phyloP scores from a whole-genome alignment of 2,797 vertebrate species.

The Gymnopithys bicolor region DNA sequence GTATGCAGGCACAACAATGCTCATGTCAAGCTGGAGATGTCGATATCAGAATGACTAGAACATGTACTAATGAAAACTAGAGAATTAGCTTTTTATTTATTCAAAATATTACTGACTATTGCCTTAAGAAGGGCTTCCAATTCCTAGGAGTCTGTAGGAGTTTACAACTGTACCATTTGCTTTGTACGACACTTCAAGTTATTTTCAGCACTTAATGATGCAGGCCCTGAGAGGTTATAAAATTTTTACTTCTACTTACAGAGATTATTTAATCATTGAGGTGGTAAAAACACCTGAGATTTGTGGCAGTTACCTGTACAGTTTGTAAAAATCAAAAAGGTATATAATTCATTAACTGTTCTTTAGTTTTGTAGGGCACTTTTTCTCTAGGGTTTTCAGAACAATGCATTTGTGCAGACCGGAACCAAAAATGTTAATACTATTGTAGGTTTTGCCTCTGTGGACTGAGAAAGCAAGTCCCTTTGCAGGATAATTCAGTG shows the following conservation, averaged over 20 bases:
- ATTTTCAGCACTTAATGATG: slow-evolving; percentile 64
- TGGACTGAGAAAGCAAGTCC: background rate
- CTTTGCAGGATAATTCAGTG: background rate
- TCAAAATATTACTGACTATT: background rate
- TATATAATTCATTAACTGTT: background rate
- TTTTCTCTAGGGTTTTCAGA: background rate
- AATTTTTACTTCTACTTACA: slow-evolving; percentile 55
- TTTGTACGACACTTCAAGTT: slow-evolving; percentile 28
- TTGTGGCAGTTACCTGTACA: background rate
- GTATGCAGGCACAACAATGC: background rate
- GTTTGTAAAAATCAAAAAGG: slow-evolving; percentile 37
- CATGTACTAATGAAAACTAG: background rate
- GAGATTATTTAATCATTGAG: slow-evolving; percentile 39
- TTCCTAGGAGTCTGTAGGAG: slow-evolving; percentile 7
- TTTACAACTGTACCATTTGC: slow-evolving; percentile 45
- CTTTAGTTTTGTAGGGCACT: background rate
- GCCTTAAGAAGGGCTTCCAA: background rate
- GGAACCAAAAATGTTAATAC: background rate
- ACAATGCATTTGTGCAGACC: background rate
- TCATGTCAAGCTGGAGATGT: background rate
- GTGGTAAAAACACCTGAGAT: slow-evolving; percentile 33
- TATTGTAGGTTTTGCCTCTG: background rate
- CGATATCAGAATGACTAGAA: background rate
- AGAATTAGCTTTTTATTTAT: background rate
- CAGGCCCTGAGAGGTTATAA: slow-evolving; percentile 42